phyloP scores from a whole-genome alignment of 2,113 vertebrate species.

The Callionymus lyra region DNA sequence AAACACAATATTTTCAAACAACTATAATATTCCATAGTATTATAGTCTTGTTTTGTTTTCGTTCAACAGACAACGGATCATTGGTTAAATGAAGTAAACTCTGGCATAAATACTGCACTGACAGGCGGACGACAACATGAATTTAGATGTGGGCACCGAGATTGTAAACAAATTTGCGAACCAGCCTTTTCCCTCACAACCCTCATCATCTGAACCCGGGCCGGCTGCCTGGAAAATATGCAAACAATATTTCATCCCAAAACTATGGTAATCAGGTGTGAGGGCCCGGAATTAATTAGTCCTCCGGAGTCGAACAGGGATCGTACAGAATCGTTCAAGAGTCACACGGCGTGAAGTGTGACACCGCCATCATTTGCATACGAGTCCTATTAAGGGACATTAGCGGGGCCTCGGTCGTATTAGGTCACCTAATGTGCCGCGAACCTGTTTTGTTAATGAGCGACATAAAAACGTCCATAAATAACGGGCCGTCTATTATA shows the following conservation, averaged over 20 bases:
- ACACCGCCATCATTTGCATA: constrained; percentile 42
- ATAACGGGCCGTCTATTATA: constrained; percentile 9
- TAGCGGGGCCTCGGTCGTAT: constrained; percentile 26
- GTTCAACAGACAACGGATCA: too few relatives aligned
- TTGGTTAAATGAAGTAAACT: too few relatives aligned
- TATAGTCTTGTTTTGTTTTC: too few relatives aligned
- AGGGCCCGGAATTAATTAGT: constrained; percentile 40
- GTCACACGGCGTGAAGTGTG: constrained; percentile 33
- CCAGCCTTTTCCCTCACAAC: constrained; percentile 18
- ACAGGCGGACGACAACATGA: too few relatives aligned
- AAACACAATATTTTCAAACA: too few relatives aligned
- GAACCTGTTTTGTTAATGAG: constrained; percentile 27
- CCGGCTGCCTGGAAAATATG: constrained; percentile 36
- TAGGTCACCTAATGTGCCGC: constrained; percentile 6
- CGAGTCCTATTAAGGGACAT: constrained; percentile 35
- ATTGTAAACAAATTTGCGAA: constrained; percentile 18
- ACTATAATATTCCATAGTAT: too few relatives aligned
- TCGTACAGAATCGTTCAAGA: constrained; percentile 29
- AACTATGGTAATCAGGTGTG: constrained; percentile 41
- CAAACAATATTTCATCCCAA: constrained; percentile 25
- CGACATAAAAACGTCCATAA: constrained; percentile 23
- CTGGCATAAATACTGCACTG: too few relatives aligned
- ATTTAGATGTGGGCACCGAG: background rate
- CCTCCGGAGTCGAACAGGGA: constrained; percentile 24
- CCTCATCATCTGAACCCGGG: constrained; percentile 19